Percentiles rank a stretch among this genome's conserved stretches.
phyloP scores from a whole-genome alignment of 1,140 invertebrate species.

The Dendroctonus valens region DNA sequence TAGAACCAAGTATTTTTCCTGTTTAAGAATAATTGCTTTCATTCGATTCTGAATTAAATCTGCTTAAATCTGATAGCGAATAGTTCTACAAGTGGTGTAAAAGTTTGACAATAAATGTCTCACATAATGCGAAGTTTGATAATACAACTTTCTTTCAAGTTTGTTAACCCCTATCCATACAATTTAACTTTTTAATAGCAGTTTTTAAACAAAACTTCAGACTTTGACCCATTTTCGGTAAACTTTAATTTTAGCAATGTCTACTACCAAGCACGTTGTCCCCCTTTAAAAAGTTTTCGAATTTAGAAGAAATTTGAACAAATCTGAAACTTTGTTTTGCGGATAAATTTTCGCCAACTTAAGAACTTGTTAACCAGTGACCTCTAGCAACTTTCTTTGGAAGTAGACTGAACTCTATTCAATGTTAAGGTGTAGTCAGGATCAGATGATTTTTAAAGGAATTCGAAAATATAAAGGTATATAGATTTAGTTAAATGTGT shows the following conservation, averaged over 20 bases:
- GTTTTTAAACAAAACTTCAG: conserved; percentile 42
- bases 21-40: no score
- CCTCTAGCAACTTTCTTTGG: conserved; percentile 12
- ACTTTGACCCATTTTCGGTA: conserved; percentile 41
- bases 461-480: no score
- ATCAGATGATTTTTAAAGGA: no score
- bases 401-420: conserved; percentile 13
- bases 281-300: conserved; percentile 31
- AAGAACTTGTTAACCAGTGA: conserved; percentile 24
- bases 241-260: conserved; percentile 38
- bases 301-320: conserved; percentile 27
- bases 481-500: no score
- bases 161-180: conserved; percentile 39
- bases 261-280: conserved; percentile 22
- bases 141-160: conserved; percentile 38
- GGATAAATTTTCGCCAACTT: conserved; percentile 27
- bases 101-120: conserved; percentile 33
- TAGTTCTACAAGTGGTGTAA: no score
- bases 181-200: conserved; percentile 44
- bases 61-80: no score
- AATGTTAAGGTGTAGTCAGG: no score
- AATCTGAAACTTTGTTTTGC: conserved; percentile 34
- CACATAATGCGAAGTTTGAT: conserved; percentile 40
- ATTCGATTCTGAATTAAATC: no score
- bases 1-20: no score